Conservation (phyloP, 1,140 invertebrate species). For the Drosophila trapezifrons region DNA sequence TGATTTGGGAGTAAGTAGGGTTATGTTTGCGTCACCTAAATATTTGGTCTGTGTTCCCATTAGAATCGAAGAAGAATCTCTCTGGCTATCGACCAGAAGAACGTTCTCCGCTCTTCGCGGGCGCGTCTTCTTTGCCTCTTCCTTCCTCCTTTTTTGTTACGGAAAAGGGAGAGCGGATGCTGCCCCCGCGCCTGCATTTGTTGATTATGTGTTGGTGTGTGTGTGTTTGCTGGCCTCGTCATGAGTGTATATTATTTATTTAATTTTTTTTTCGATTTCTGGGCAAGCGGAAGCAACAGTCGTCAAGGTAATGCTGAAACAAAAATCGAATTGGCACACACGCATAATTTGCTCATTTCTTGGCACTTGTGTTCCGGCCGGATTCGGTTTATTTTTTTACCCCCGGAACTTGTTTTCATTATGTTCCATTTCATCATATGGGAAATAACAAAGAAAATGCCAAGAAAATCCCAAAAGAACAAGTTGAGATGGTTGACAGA, state of each 20-base stretch:
- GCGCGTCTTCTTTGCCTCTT: not conserved
- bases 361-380: slow-evolving; percentile 7
- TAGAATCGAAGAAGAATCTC: slow-evolving; percentile 22
- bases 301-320: slow-evolving; percentile 51
- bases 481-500: not conserved
- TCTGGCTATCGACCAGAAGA: slow-evolving; percentile 10
- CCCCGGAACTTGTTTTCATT: slow-evolving; percentile 58
- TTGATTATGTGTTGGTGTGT: not conserved
- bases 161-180: slow-evolving; percentile 6
- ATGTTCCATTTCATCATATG: slow-evolving; percentile 33
- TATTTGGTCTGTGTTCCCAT: slow-evolving; percentile 59
- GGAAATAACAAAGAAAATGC: slow-evolving; percentile 4
- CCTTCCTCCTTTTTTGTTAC: slow-evolving; percentile 1
- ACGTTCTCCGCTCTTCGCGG: slow-evolving; percentile 27
- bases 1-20: slow-evolving; percentile 67
- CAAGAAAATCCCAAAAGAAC: not conserved
- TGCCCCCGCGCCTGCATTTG: slow-evolving; percentile 14
- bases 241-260: slow-evolving; percentile 43
- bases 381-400: slow-evolving; percentile 1
- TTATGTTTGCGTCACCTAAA: slow-evolving; percentile 81
- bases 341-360: slow-evolving; percentile 51
- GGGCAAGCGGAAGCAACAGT: slow-evolving; percentile 37
- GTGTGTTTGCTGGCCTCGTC: slow-evolving; percentile 39
- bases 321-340: slow-evolving; percentile 44
- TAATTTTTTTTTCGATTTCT: slow-evolving; percentile 35